phyloP scores from a whole-genome alignment of 1,140 invertebrate genomes.

The Sitophilus oryzae region DNA sequence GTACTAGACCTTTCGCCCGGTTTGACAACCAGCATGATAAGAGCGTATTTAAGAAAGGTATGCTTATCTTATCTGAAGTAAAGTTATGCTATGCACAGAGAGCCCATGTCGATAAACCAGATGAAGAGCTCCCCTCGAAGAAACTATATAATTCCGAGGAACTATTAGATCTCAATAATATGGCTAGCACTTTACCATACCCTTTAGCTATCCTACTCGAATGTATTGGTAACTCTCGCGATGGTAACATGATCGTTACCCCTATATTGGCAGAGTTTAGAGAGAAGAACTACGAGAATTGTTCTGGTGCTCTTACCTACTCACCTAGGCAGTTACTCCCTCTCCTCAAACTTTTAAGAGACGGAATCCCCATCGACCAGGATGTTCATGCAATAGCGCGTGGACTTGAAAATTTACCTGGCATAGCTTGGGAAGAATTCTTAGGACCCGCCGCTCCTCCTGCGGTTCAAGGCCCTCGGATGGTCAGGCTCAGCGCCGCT shows the following conservation, averaged over 20 bases:
- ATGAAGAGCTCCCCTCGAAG: constrained; percentile 16
- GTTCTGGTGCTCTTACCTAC: too few relatives aligned
- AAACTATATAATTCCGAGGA: constrained; percentile 15
- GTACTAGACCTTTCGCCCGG: constrained; percentile 16
- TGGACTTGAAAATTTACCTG: too few relatives aligned
- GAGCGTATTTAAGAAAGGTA: constrained; percentile 15
- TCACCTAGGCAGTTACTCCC: too few relatives aligned
- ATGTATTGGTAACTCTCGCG: constrained; percentile 2
- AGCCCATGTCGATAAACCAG: constrained; percentile 12
- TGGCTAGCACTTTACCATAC: constrained; percentile 10
- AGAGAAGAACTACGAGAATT: too few relatives aligned
- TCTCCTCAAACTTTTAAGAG: too few relatives aligned
- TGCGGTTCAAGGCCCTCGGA: too few relatives aligned
- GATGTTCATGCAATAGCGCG: too few relatives aligned
- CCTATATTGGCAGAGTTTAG: neutral
- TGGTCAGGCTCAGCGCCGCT: too few relatives aligned
- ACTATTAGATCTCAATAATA: constrained; percentile 13
- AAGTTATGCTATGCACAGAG: constrained; percentile 10
- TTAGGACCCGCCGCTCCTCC: too few relatives aligned
- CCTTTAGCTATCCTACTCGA: constrained; percentile 6
- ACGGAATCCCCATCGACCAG: too few relatives aligned
- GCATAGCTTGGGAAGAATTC: too few relatives aligned
- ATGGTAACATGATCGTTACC: too few relatives aligned
- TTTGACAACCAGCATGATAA: constrained; percentile 12
- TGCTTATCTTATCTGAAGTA: constrained; percentile 9